phyloP scores from a whole-genome alignment of 35 echinoderm and acorn worm genomes.

The Chiridota heheva region DNA sequence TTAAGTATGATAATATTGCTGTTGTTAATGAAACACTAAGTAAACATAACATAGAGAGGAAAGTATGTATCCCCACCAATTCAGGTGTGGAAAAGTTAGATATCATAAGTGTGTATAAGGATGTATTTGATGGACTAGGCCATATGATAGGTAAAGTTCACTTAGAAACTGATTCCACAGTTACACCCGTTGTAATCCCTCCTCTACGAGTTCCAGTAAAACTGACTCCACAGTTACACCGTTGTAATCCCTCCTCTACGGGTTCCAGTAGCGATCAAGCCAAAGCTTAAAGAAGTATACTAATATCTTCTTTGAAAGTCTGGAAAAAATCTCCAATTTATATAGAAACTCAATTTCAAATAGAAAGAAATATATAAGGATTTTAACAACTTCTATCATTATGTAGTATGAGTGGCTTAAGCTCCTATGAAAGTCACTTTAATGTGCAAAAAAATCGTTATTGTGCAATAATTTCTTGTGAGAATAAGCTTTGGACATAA shows the following conservation, averaged over 20 bases:
- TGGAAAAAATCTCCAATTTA: too few species aligned
- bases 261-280: neutral
- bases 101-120: neutral
- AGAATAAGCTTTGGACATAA: too few species aligned
- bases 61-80: neutral
- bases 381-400: too few species aligned
- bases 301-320: too few species aligned
- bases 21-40: neutral
- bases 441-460: too few species aligned
- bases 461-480: too few species aligned
- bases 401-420: too few species aligned
- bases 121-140: slow-evolving; percentile 13
- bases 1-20: slow-evolving; percentile 32
- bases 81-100: neutral
- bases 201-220: slow-evolving; percentile 28
- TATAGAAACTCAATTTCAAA: too few species aligned
- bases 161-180: slow-evolving; percentile 1
- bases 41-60: neutral
- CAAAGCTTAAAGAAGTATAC: neutral
- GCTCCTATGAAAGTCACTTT: too few species aligned
- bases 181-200: slow-evolving; percentile 29
- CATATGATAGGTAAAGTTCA: slow-evolving; percentile 29
- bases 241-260: neutral
- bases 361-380: too few species aligned
- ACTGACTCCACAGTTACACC: slow-evolving; percentile 21